Conservation (phyloP, 2,113 vertebrate species). For the Ploceus nigricollis region DNA sequence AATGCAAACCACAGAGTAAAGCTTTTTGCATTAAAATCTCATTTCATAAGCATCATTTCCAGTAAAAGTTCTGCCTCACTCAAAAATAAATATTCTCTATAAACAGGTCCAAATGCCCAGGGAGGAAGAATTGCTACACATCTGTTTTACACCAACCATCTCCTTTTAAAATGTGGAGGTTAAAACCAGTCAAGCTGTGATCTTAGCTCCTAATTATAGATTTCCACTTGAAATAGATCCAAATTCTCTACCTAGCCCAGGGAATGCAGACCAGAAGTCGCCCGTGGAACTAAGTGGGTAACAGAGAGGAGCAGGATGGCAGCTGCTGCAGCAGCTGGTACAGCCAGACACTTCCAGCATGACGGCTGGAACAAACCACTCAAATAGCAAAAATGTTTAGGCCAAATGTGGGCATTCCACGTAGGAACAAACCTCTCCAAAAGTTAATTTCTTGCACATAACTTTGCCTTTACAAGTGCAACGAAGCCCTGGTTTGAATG, state of each 20-base stretch:
- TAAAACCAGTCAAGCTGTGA: background rate
- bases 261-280: conserved; percentile 11
- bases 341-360: background rate
- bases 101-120: background rate
- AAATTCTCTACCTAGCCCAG: conserved; percentile 15
- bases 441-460: background rate
- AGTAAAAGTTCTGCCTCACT: background rate
- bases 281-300: background rate
- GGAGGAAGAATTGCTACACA: background rate
- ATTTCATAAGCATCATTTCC: background rate
- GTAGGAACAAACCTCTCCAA: background rate
- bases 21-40: background rate
- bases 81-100: background rate
- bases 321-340: conserved; percentile 46
- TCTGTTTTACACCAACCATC: background rate
- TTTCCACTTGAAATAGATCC: background rate
- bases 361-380: background rate
- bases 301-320: background rate
- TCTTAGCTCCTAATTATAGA: background rate
- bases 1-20: background rate
- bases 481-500: background rate
- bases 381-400: background rate
- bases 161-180: background rate
- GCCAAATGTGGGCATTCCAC: background rate
- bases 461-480: background rate